A percentile compares a stretch with the other conserved stretches of the same genome.
These are phyloP conservation scores for Netelia virgata DNA, from an alignment of 2,888 invertebrate genomes.

Conservation along the genomic window DNA sequence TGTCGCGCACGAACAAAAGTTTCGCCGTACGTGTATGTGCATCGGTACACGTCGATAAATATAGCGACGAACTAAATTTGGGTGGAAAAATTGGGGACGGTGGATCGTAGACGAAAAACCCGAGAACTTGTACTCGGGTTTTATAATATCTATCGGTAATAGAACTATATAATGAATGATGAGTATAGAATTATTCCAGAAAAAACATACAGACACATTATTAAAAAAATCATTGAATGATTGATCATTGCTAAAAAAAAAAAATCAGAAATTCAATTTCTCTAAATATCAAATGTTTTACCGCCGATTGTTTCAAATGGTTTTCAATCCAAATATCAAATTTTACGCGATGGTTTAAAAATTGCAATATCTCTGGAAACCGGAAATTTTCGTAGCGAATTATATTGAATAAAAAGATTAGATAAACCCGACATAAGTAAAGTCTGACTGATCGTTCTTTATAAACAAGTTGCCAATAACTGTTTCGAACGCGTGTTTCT, in stretches of 20 bases:
- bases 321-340: too few relatives aligned
- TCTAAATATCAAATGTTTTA: background rate
- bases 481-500: too few relatives aligned
- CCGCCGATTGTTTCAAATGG: background rate
- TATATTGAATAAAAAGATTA: too few relatives aligned
- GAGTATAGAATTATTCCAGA: background rate
- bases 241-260: background rate
- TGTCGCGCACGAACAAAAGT: constrained; percentile 34
- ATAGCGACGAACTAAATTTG: constrained; percentile 31
- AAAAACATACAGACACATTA: background rate
- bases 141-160: too few relatives aligned
- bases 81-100: constrained; percentile 28
- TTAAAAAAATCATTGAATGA: background rate
- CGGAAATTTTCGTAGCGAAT: too few relatives aligned
- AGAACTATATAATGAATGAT: background rate
- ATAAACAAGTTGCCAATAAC: too few relatives aligned
- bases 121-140: too few relatives aligned
- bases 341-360: too few relatives aligned
- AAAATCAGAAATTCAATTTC: background rate
- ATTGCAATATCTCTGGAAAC: too few relatives aligned
- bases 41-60: background rate
- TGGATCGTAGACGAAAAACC: background rate
- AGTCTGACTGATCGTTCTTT: too few relatives aligned
- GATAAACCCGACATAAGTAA: too few relatives aligned
- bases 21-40: background rate